phyloP scores from a whole-genome alignment of 2,797 vertebrate species.

The Benthosema pterotum region DNA sequence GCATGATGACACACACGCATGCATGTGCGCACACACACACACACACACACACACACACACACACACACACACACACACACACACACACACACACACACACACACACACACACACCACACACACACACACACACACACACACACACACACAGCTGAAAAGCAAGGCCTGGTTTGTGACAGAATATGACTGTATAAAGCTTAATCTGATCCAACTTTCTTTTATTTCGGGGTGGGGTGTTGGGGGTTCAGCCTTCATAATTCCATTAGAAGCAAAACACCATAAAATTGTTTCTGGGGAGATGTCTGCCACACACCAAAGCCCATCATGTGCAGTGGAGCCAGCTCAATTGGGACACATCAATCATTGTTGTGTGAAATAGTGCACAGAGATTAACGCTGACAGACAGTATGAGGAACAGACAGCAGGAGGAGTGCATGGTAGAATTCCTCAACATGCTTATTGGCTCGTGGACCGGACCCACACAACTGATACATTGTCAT shows the following conservation, averaged over 20 bases:
- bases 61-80: neutral
- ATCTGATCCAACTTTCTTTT: slow-evolving; percentile 38
- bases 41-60: too few relatives aligned
- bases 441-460: slow-evolving; percentile 10
- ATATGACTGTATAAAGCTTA: slow-evolving; percentile 24
- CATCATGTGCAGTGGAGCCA: slow-evolving; percentile 46
- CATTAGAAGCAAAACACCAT: slow-evolving; percentile 64
- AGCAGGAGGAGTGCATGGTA: slow-evolving; percentile 9
- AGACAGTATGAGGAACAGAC: slow-evolving; percentile 36
- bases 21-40: too few relatives aligned
- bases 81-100: neutral
- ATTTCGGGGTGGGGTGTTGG: neutral
- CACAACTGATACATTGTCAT: slow-evolving; percentile 1
- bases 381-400: slow-evolving; percentile 46
- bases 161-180: slow-evolving; percentile 29
- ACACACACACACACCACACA: slow-evolving; percentile 5
- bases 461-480: slow-evolving; percentile 5
- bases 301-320: slow-evolving; percentile 26
- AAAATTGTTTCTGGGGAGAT: slow-evolving; percentile 62
- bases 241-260: slow-evolving; percentile 59
- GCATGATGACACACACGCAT: too few relatives aligned
- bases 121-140: slow-evolving; percentile 1
- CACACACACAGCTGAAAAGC: slow-evolving; percentile 1
- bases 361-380: slow-evolving; percentile 54
- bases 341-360: slow-evolving; percentile 64